Evolutionary conservation across 2,797 vertebrate species (phyloP), one percentile per base, ranked within the genome.

Genomic region (Lates japonicus): DNA sequence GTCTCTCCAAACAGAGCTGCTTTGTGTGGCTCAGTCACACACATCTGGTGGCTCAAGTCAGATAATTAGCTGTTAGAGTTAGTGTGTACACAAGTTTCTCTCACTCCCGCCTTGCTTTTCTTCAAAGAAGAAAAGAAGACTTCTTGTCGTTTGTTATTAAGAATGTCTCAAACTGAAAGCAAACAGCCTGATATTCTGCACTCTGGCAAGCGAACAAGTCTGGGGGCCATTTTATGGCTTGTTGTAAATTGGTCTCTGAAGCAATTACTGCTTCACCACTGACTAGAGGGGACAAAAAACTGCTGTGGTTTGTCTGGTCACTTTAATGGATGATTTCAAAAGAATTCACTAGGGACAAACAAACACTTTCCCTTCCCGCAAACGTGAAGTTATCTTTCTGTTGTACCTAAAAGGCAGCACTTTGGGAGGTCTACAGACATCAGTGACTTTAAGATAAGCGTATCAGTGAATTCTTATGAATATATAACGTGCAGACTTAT

Each of bases 71-170:
- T 89, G 91, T 91, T 60, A 83, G 74, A 87, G 78, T 85, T 73
- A 3, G 81, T 94, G 93, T 95, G 90, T 94, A 92, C 91, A 93
- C 88, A 95, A 93, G 92, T 88, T 91, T 71, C 85, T 95, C 89
- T 84, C 90, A 88, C 83, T 85, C 90, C 88, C 71, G 63, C 85
- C 90, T 88, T 76, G 89, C 88, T 87, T 89, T 94, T 94, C 93
- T 92, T 92, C 85, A 88, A 91, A 93, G 90, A 93, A 92, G 85
- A 94, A 95, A 92, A 93, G 89, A 71, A 88, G 81, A 67, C 65
- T 46, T 73, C 84, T 74, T 65, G 86, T 81, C 81, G 88, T 94
- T 92, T 92, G 88, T 82, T 90, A 90, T 89, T 85, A 86, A 90
- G 87, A 94, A 91, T 87, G 90, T 92, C 91, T 81, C 85, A 83